A percentile compares a stretch with the other conserved stretches of the same genome.
Evolutionary conservation across 2,888 invertebrate genomes (phyloP).

Genomic region (Agriopis aurantiaria): DNA sequence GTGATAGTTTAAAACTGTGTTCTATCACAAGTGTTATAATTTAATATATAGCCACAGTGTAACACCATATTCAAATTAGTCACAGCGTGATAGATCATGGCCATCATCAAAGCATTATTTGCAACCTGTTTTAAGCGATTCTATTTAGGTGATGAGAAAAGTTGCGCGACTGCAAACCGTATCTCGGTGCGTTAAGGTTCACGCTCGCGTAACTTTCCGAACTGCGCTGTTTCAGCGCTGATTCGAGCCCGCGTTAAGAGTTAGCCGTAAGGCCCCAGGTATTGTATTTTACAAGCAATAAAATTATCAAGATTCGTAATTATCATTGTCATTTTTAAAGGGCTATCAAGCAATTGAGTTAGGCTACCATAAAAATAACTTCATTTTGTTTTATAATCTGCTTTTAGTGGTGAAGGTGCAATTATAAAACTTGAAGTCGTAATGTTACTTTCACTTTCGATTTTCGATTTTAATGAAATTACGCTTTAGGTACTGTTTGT

Average conservation of each 20-base stretch:
- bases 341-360: neutral
- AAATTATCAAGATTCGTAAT: neutral
- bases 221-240: no score
- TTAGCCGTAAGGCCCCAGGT: neutral
- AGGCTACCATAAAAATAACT: neutral
- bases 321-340: neutral
- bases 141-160: no score
- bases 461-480: neutral
- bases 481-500: neutral
- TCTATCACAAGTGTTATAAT: no score
- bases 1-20: no score
- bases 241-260: no score
- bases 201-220: no score
- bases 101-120: neutral
- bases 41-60: neutral
- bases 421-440: neutral
- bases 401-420: neutral
- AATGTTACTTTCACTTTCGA: constrained; percentile 12
- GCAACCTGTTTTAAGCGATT: no score
- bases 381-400: neutral
- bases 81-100: constrained; percentile 5
- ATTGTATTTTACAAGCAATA: neutral
- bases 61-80: neutral
- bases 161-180: no score
- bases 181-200: no score